A percentile compares a stretch with the other conserved stretches of the same genome.
Evolutionary conservation across 1,140 invertebrate genomes (phyloP).

Genomic region (Palaemon carinicauda): DNA sequence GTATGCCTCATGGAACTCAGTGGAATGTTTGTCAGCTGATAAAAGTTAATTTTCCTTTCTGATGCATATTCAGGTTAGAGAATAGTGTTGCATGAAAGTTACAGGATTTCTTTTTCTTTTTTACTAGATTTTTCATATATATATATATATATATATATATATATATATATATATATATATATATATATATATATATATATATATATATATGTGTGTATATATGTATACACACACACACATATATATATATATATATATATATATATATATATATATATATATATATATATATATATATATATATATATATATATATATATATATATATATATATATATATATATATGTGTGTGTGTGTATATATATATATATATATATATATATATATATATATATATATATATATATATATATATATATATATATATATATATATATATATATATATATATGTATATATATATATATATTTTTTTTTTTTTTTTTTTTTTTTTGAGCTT

Average conservation of each 20-base stretch:
- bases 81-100: too few relatives aligned
- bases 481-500: too few relatives aligned
- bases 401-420: conserved; percentile 19
- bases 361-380: conserved; percentile 19
- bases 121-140: too few relatives aligned
- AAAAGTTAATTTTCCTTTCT: too few relatives aligned
- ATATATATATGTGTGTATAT: conserved; percentile 16
- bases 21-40: too few relatives aligned
- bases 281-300: conserved; percentile 29
- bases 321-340: conserved; percentile 32
- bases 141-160: neutral
- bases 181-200: conserved; percentile 24
- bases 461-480: conserved; percentile 15
- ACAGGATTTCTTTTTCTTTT: too few relatives aligned
- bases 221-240: conserved; percentile 12
- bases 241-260: conserved; percentile 28
- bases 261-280: conserved; percentile 30
- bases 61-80: too few relatives aligned
- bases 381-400: conserved; percentile 19
- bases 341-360: conserved; percentile 14
- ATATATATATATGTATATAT: conserved; percentile 13
- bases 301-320: conserved; percentile 25
- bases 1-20: too few relatives aligned
- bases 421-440: conserved; percentile 19
- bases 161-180: conserved; percentile 65